These are phyloP conservation scores for Melanotaenia duboulayi DNA, from an alignment of 2,113 vertebrate genomes.

Conservation along the genomic window DNA sequence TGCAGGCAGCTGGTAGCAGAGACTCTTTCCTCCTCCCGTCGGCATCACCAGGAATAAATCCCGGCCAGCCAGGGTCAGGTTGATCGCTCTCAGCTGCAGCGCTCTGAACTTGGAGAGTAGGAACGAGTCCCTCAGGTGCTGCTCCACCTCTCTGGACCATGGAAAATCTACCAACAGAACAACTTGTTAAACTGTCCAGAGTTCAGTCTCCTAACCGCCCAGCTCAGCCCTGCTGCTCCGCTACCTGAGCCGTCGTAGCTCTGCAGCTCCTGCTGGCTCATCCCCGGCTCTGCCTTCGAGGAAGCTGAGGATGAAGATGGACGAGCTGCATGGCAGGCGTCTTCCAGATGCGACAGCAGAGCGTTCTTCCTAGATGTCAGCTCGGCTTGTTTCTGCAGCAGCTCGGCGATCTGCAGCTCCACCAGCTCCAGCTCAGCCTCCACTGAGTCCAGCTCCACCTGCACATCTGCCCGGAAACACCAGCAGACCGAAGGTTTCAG, in stretches of 20 bases:
- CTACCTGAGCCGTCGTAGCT: constrained; percentile 88
- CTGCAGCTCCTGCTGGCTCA: constrained; percentile 80
- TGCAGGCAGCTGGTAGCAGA: constrained; percentile 96
- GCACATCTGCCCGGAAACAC: constrained; percentile 78
- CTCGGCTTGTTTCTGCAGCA: constrained; percentile 88
- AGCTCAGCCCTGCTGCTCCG: too few species aligned
- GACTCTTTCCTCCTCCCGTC: constrained; percentile 95
- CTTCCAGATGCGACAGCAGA: constrained; percentile 84
- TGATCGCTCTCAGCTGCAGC: constrained; percentile 91
- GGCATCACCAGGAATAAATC: constrained; percentile 98
- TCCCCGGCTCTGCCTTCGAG: constrained; percentile 41
- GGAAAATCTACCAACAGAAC: constrained; percentile 85
- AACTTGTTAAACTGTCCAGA: too few species aligned
- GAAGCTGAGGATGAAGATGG: constrained; percentile 59
- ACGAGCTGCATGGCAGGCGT: constrained; percentile 71
- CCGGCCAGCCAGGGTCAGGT: constrained; percentile 89
- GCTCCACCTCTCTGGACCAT: constrained; percentile 87
- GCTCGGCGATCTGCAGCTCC: constrained; percentile 90
- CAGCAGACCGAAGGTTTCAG: neutral
- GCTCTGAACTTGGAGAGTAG: constrained; percentile 87
- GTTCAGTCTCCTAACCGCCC: too few species aligned
- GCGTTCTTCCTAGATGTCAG: constrained; percentile 83
- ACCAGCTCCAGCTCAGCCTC: constrained; percentile 88
- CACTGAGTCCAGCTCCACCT: constrained; percentile 86
- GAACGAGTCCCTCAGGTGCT: constrained; percentile 84